Evolutionary conservation across 2,797 vertebrate species (phyloP), one percentile per base, ranked within the genome.

Genomic region (Helarctos malayanus): DNA sequence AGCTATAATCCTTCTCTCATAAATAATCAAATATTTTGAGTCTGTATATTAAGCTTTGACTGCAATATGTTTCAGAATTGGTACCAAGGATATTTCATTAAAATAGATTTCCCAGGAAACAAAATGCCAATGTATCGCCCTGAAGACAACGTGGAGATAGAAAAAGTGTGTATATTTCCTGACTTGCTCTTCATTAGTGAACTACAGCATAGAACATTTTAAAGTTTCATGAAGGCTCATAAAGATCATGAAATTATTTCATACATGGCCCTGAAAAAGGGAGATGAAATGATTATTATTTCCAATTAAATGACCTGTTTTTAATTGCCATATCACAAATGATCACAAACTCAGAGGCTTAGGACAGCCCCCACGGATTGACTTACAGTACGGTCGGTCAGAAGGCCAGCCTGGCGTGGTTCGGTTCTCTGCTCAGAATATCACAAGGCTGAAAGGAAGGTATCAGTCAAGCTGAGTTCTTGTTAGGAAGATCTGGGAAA

Each of bases 81-180:
- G 61, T 85, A 83, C 35, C 61, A 93, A 97, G 32, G 27, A 69
- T 85, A 82, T 85, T 91, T 79, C 25, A 96, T 69, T 95, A 92
- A 97, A 89, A 90, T 54, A 87, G 68, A 94, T 95, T 95, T 95
- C 63, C n/a, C 8, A 54, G 61, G 29, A 47, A 94, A 93, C 13
- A 86, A 93, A 91, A 96, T 85, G n/a, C 57, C 52, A 81, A 38
- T 25, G 65, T 19, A 59, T 49, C 85, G 10, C 47, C 76, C 38
- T 91, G 18, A 95, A 95, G 45, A 89, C 94, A 83, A 76, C 59
- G 47, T 63, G 94, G 38, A 89, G 23, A 52, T 63, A 63, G n/a
- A 78, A 95, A 94, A 54, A 65, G 35, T 87, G 19, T 93, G 88
- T 93, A 1, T 76, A 75, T 82, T 89, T 89, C 32, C 14, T 25